Evolutionary conservation across 2,888 invertebrate species (phyloP).

Genomic region (Acronicta aceris): DNA sequence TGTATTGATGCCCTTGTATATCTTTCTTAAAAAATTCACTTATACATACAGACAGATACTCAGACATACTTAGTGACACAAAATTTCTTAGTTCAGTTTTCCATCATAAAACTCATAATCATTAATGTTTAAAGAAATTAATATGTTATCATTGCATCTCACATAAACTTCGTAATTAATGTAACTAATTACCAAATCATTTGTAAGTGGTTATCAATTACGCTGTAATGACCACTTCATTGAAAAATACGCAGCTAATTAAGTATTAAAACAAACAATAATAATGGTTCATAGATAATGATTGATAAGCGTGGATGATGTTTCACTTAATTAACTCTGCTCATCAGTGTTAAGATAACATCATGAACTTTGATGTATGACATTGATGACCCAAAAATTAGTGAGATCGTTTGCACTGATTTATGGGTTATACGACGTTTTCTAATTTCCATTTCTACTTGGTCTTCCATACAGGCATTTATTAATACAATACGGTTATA

Average conservation of each 20-base stretch:
- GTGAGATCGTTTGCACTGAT: not conserved
- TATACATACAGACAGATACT: too few species aligned
- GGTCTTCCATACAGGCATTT: too few species aligned
- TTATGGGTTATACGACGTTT: not conserved
- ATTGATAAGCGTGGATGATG: slow-evolving; percentile 38
- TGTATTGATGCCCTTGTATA: too few species aligned
- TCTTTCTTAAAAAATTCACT: too few species aligned
- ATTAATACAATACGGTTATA: too few species aligned
- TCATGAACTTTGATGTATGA: slow-evolving; percentile 22
- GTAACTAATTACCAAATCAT: slow-evolving; percentile 37
- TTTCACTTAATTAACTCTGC: slow-evolving; percentile 26
- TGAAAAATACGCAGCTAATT: slow-evolving; percentile 23
- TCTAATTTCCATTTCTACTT: not conserved
- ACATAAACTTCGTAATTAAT: slow-evolving; percentile 29
- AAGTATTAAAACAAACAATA: slow-evolving; percentile 44
- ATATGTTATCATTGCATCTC: slow-evolving; percentile 7
- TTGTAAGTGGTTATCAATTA: slow-evolving; percentile 44
- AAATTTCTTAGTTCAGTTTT: not conserved
- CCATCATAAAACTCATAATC: not conserved
- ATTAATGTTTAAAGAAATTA: slow-evolving; percentile 2
- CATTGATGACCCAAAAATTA: slow-evolving; percentile 2
- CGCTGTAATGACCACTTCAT: slow-evolving; percentile 19
- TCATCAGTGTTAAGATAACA: slow-evolving; percentile 26
- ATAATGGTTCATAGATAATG: slow-evolving; percentile 41
- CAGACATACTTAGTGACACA: too few species aligned